A percentile compares a stretch with the other conserved stretches of the same genome.
Evolutionary conservation across 2,888 invertebrate genomes (phyloP).

Genomic region (Teinopalpus imperialis): DNA sequence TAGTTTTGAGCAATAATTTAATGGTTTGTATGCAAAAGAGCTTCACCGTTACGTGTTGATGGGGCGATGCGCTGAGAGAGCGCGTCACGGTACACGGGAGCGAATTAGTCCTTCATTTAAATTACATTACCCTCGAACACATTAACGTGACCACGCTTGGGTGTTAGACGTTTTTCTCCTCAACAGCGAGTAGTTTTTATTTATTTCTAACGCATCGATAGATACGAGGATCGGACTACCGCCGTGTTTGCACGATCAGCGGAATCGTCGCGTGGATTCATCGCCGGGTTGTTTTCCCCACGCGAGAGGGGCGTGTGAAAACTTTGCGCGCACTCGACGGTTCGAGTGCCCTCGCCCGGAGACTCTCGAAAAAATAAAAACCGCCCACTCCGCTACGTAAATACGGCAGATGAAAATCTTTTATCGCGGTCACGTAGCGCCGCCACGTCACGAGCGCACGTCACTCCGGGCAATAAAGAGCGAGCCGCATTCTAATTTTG

Average conservation of each 20-base stretch:
- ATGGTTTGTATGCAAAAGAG: conserved; percentile 82
- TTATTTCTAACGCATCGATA: conserved; percentile 53
- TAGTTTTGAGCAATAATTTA: conserved; percentile 81
- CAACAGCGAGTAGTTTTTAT: conserved; percentile 44
- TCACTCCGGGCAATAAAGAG: conserved; percentile 76
- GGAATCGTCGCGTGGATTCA: conserved; percentile 35
- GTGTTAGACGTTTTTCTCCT: conserved; percentile 46
- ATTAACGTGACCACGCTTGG: conserved; percentile 51
- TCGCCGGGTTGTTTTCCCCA: conserved; percentile 52
- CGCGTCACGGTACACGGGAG: conserved; percentile 75
- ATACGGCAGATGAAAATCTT: conserved; percentile 82
- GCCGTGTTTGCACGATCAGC: conserved; percentile 44
- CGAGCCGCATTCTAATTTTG: conserved; percentile 77
- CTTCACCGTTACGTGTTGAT: conserved; percentile 78
- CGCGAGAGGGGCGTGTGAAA: conserved; percentile 70
- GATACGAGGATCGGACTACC: conserved; percentile 47
- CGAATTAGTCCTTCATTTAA: conserved; percentile 79
- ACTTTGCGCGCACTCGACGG: conserved; percentile 53
- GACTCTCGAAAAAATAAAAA: conserved; percentile 77
- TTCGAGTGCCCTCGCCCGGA: conserved; percentile 55
- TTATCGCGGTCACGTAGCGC: conserved; percentile 80
- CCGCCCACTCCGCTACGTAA: conserved; percentile 80
- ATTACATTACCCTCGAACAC: conserved; percentile 69
- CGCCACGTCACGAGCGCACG: conserved; percentile 77
- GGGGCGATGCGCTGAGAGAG: conserved; percentile 72